Evolutionary conservation across 2,113 vertebrate species (phyloP).

Genomic region (Antechinus flavipes): DNA sequence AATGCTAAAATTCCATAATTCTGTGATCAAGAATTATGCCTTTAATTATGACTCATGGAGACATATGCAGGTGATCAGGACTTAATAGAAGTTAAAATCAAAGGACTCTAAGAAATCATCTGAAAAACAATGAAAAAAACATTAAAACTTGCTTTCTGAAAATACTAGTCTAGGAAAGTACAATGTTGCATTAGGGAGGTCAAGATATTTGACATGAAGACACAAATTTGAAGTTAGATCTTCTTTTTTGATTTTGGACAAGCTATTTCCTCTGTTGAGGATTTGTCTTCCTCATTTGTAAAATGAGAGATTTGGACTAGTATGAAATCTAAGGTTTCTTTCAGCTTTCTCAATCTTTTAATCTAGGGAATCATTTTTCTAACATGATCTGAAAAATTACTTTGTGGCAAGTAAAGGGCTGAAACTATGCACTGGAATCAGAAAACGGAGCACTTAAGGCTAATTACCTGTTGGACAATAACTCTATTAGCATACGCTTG

Average conservation of each 20-base stretch:
- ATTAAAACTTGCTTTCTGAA: slow-evolving; percentile 82
- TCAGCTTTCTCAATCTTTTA: background rate
- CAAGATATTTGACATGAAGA: slow-evolving; percentile 78
- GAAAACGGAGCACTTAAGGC: too few relatives aligned
- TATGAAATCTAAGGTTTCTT: background rate
- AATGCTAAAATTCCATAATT: background rate
- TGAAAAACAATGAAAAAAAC: slow-evolving; percentile 71
- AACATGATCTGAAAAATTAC: background rate
- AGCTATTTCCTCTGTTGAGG: background rate
- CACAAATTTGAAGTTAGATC: background rate
- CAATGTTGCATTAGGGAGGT: slow-evolving; percentile 74
- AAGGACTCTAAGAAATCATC: slow-evolving; percentile 82
- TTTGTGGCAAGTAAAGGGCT: background rate
- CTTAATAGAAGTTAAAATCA: slow-evolving; percentile 80
- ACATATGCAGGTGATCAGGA: slow-evolving; percentile 80
- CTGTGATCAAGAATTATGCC: slow-evolving; percentile 75
- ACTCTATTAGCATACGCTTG: too few relatives aligned
- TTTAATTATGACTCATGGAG: slow-evolving; percentile 82
- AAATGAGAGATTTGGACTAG: background rate
- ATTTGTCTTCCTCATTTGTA: background rate
- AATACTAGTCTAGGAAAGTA: slow-evolving; percentile 79
- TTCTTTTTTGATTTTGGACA: background rate
- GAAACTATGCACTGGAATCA: too few relatives aligned
- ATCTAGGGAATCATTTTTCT: background rate
- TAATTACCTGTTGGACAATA: too few relatives aligned